These are phyloP conservation scores for Rhamphomyia laevipes DNA, from an alignment of 2,888 invertebrate species.

Conservation along the genomic window DNA sequence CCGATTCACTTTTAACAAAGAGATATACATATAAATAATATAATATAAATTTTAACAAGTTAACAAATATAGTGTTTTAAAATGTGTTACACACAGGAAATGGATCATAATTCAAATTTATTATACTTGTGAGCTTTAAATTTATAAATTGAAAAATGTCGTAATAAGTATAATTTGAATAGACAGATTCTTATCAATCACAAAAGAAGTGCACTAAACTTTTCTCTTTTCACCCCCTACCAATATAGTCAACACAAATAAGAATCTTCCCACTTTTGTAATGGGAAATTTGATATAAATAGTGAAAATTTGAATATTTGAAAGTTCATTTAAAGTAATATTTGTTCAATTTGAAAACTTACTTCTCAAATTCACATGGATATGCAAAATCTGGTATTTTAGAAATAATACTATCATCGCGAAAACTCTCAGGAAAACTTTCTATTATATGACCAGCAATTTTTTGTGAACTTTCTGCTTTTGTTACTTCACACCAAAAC, in stretches of 20 bases:
- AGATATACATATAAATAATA: too few relatives aligned
- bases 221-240: too few relatives aligned
- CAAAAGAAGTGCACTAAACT: too few relatives aligned
- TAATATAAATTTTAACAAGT: too few relatives aligned
- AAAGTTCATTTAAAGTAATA: not conserved
- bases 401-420: conserved; percentile 72
- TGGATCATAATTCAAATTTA: not conserved
- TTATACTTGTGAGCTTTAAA: not conserved
- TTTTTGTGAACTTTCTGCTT: conserved; percentile 19
- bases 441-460: conserved; percentile 51
- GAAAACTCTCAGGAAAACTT: conserved; percentile 74
- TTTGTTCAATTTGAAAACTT: conserved; percentile 30
- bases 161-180: too few relatives aligned
- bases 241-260: not conserved
- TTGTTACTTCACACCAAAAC: conserved; percentile 37
- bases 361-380: conserved; percentile 72
- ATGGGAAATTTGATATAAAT: not conserved
- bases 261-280: not conserved
- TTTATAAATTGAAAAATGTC: not conserved
- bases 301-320: not conserved
- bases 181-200: too few relatives aligned
- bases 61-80: too few relatives aligned
- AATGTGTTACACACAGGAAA: too few relatives aligned
- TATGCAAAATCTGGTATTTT: conserved; percentile 86
- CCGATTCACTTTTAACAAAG: conserved; percentile 50